These are phyloP conservation scores for Fistularia commersonii DNA, from an alignment of 2,797 vertebrate species.

Conservation along the genomic window DNA sequence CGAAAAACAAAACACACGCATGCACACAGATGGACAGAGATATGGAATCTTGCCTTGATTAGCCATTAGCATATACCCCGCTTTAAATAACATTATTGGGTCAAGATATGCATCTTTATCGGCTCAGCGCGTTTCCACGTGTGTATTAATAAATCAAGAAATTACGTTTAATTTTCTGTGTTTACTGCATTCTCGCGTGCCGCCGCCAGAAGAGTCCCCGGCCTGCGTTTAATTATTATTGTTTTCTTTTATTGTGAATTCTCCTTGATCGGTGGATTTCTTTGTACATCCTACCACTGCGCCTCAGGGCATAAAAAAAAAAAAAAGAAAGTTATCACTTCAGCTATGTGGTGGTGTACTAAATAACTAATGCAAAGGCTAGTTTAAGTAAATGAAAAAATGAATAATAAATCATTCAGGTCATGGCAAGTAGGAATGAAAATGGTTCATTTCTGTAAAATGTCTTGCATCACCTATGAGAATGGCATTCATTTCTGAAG, in stretches of 20 bases:
- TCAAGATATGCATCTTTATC: no score
- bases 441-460: no score
- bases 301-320: conserved; percentile 30
- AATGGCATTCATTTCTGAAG: background rate
- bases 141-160: conserved; percentile 35
- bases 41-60: conserved; percentile 7
- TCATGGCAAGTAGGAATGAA: no score
- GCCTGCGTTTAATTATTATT: conserved; percentile 28
- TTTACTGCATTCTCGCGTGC: conserved; percentile 3
- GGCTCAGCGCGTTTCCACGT: conserved; percentile 1
- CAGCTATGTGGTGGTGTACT: conserved; percentile 35
- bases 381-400: conserved; percentile 19
- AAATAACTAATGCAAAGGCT: conserved; percentile 45
- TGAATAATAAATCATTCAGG: conserved; percentile 11
- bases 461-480: no score
- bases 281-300: conserved; percentile 43
- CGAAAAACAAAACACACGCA: no score
- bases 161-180: conserved; percentile 12
- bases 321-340: conserved; percentile 38
- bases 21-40: background rate
- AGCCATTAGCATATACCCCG: background rate
- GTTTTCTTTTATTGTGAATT: conserved; percentile 17
- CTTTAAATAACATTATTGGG: no score
- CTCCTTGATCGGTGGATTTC: conserved; percentile 46
- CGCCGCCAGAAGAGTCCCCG: conserved; percentile 20